phyloP scores from a whole-genome alignment of 2,113 vertebrate species.

The Brachyistius frenatus region DNA sequence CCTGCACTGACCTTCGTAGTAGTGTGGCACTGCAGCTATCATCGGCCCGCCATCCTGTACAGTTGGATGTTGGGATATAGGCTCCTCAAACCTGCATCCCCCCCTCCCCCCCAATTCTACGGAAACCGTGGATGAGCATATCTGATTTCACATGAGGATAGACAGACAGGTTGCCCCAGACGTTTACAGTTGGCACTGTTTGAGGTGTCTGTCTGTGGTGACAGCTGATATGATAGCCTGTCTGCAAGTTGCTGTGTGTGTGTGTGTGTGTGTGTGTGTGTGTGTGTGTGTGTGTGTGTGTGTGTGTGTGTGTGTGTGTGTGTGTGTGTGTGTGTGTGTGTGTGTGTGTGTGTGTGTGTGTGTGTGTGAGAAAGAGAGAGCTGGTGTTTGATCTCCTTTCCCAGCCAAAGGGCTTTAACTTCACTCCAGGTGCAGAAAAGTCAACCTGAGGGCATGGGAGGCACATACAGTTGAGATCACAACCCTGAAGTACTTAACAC shows the following conservation, averaged over 20 bases:
- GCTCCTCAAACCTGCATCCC: slow-evolving; percentile 54
- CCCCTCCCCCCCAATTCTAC: slow-evolving; percentile 55
- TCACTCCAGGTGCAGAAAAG: slow-evolving; percentile 79
- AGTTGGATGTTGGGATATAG: slow-evolving; percentile 48
- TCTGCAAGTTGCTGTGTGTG: slow-evolving; percentile 44
- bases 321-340: slow-evolving; percentile 28
- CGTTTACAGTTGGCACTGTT: slow-evolving; percentile 70
- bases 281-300: slow-evolving; percentile 13
- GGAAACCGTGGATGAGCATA: slow-evolving; percentile 39
- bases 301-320: slow-evolving; percentile 30
- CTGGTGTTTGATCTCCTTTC: slow-evolving; percentile 72
- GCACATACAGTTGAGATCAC: slow-evolving; percentile 60
- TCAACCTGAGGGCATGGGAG: slow-evolving; percentile 78
- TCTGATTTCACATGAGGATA: slow-evolving; percentile 59
- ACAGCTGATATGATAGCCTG: slow-evolving; percentile 64
- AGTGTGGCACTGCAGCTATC: slow-evolving; percentile 66
- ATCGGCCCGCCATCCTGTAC: slow-evolving; percentile 69
- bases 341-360: slow-evolving; percentile 36
- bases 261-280: slow-evolving; percentile 34
- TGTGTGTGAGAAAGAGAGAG: not conserved
- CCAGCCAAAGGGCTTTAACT: slow-evolving; percentile 73
- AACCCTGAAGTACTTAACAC: slow-evolving; percentile 18
- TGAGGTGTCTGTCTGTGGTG: slow-evolving; percentile 66
- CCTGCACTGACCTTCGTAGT: slow-evolving; percentile 70
- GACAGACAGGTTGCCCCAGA: slow-evolving; percentile 64